Evolutionary conservation across 2,113 vertebrate species (phyloP).

Genomic region (Syrmaticus mikado): DNA sequence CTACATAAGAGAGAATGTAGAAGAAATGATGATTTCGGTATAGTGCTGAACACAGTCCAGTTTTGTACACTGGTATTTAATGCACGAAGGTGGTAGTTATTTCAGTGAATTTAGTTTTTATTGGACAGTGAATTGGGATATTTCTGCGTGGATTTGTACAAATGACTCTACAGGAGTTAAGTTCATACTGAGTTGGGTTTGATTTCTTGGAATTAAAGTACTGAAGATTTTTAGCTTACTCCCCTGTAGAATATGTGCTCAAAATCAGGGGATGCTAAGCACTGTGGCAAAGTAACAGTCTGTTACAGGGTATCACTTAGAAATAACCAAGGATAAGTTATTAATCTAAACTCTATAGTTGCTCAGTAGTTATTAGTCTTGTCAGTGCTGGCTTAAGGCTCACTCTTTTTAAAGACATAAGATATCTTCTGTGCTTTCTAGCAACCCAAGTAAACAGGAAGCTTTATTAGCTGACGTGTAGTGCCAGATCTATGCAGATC

Average conservation of each 20-base stretch:
- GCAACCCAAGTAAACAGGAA: background rate
- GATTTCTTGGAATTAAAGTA: background rate
- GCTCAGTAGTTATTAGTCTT: background rate
- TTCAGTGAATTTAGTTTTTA: background rate
- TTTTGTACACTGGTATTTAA: background rate
- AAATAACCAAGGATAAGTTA: background rate
- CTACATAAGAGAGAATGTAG: background rate
- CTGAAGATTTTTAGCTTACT: background rate
- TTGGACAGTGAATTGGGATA: background rate
- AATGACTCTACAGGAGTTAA: background rate
- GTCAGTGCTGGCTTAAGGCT: background rate
- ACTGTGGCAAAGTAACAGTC: background rate
- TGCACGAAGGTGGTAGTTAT: background rate
- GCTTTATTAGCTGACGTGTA: background rate
- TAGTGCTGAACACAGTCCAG: background rate
- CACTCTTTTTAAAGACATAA: background rate
- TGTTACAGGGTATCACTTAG: background rate
- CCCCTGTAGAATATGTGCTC: background rate
- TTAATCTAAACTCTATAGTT: background rate
- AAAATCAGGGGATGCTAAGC: background rate
- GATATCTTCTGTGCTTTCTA: background rate
- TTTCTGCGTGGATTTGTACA: background rate
- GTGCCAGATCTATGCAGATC: background rate
- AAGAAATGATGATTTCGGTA: background rate
- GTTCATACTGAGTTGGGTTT: background rate